Evolutionary conservation across 2,113 vertebrate genomes (phyloP).

Genomic region (Gopherus flavomarginatus): DNA sequence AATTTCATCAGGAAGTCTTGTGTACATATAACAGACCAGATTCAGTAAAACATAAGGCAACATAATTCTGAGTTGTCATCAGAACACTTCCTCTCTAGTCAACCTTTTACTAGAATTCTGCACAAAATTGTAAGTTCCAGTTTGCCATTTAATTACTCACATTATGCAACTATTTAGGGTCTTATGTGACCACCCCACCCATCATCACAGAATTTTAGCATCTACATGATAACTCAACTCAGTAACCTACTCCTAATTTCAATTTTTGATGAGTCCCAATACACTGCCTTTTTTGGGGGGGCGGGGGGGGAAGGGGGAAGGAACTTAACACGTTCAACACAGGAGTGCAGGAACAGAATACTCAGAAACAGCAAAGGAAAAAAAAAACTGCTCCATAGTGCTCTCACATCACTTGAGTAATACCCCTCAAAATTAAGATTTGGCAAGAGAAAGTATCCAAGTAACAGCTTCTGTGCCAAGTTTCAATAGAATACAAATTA

Average conservation of each 20-base stretch:
- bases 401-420: background rate
- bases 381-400: background rate
- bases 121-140: background rate
- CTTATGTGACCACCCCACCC: background rate
- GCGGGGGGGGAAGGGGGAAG: rapidly evolving
- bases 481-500: background rate
- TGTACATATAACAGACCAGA: background rate
- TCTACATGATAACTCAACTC: background rate
- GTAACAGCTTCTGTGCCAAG: background rate
- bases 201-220: background rate
- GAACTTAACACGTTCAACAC: background rate
- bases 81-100: background rate
- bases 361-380: background rate
- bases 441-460: background rate
- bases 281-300: too few relatives aligned
- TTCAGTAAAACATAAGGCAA: background rate
- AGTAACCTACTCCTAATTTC: background rate
- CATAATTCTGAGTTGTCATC: background rate
- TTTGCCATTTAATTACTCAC: background rate
- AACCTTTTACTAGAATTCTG: background rate
- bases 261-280: background rate
- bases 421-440: background rate
- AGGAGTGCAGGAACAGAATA: background rate
- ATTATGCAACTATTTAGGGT: background rate
- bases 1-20: background rate